Base-by-base conservation (phyloP, 2,797 vertebrate genomes). In the Merluccius polli region DNA sequence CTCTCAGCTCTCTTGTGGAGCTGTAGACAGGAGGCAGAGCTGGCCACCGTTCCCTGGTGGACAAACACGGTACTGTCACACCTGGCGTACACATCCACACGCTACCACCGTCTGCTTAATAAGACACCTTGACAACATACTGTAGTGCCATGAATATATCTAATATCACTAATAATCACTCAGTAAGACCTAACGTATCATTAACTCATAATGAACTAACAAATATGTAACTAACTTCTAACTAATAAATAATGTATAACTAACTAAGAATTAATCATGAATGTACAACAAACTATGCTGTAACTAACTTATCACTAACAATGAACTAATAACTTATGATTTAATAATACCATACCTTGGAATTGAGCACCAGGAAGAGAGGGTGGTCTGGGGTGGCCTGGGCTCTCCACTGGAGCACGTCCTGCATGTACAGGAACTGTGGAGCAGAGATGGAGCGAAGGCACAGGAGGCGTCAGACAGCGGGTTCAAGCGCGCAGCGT, bases 331-430 rank as follows among this genome's bases (percentile, higher is more conserved):
- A 36, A 36, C 36, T 36, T n/a, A n/a, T n/a, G n/a, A n/a, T n/a
- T n/a, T n/a, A n/a, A n/a, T n/a, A n/a, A n/a, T n/a, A n/a, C n/a
- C n/a, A n/a, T 89, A 98, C 97, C 96, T 98, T 98, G 77, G 97
- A 93, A 35, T 97, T 98, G 70, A 99, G 94, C 79, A 99, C 87
- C 71, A 98, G 89, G 78, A 98, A 97, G 27, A 98, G 94, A 0
- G 95, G 93, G 84, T 99, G 97, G 79, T 98, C 97, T 0, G 97
- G 97, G 0, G 97, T 98, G 84, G 96, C 96, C 89, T 98, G 96
- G 71, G 97, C 97, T 84, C 97, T 93, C 97, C 97, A 99, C 82
- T 97, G 97, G 44, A 99, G 91, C 78, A 99, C 96, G 31, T 99
- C 97, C 4, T 97, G 96, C 87, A 99, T 94, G 88, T 98, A 99